Conservation (phyloP, 2,113 vertebrate species). For the Cephalopterus ornatus region DNA sequence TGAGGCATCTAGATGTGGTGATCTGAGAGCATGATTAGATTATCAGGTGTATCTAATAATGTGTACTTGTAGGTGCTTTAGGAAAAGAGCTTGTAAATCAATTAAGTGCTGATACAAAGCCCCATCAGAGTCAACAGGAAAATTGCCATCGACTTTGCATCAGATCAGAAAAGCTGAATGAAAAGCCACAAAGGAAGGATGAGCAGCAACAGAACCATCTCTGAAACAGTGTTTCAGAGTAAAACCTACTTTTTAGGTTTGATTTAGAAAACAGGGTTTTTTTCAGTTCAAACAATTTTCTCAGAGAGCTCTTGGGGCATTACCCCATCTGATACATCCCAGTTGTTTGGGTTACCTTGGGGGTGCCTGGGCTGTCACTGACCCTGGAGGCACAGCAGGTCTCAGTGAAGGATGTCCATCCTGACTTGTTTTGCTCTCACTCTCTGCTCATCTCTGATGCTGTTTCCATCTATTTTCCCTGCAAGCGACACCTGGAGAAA, state of each 20-base stretch:
- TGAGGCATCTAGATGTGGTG: not conserved
- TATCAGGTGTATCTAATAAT: not conserved
- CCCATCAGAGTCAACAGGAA: not conserved
- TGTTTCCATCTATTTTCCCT: not conserved
- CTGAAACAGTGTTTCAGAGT: not conserved
- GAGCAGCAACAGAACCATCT: not conserved
- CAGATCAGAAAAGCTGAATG: not conserved
- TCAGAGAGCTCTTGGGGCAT: not conserved
- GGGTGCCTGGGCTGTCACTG: not conserved
- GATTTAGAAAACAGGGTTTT: not conserved
- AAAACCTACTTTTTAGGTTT: too few relatives aligned
- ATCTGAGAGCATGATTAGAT: not conserved
- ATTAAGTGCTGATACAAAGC: not conserved
- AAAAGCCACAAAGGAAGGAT: not conserved
- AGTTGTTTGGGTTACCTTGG: not conserved
- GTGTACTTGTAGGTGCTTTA: not conserved
- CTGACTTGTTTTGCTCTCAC: not conserved
- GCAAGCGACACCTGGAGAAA: not conserved
- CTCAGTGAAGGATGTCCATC: not conserved
- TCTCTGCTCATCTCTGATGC: not conserved
- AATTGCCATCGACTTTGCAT: not conserved
- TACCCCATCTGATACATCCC: not conserved
- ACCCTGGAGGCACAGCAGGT: not conserved
- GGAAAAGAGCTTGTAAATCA: not conserved
- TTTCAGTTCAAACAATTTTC: not conserved